Evolutionary conservation across 2,888 invertebrate species (phyloP), one percentile per base, ranked within the genome.

Genomic region (Sarcophaga variegata): DNA sequence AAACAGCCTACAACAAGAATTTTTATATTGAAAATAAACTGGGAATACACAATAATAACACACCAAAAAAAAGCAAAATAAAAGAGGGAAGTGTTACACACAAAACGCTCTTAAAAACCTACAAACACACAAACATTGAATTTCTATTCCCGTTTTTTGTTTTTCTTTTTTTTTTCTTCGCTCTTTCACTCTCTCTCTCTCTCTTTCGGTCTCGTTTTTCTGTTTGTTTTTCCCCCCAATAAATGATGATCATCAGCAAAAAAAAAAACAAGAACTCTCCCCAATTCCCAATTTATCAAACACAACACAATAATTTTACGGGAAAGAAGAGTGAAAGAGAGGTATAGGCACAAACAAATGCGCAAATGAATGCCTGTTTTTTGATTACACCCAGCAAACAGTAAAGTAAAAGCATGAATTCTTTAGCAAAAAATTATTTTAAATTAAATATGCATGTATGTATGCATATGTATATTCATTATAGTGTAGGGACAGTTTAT

Each of bases 71-170:
- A 88, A 86, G 81, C 71, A 88, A 59, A 47, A 20, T 78, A 69
- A 88, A 87, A 84, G 76, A 88, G 88, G 88, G 86, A 88, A 89
- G 88, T 89, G 80, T 85, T 69, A 88, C 80, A 86, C 67, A 86
- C 67, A 77, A 79, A 86, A 62, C 64, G 81, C 60, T 80, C 63
- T 59, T 71, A 83, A 70, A 89, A 70, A 89, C 88, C 81, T 76
- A 84, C 82, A 85, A 82, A 86, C 66, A 85, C n/a, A 64, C 71
- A 88, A 64, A 81, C n/a, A 62, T 72, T 25, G 60, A 76, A 89
- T 81, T 74, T 81, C 79, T 80, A 84, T 82, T 90, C 79, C 72
- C 78, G 66, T 80, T 83, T 88, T 60, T 17, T 54, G 4, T 54
- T 82, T 54, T 78, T 83, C 88, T 54, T 49, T 49, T 49, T 14